Evolutionary conservation across 2,888 invertebrate species (phyloP).

Genomic region (Mesorhabditis belari): DNA sequence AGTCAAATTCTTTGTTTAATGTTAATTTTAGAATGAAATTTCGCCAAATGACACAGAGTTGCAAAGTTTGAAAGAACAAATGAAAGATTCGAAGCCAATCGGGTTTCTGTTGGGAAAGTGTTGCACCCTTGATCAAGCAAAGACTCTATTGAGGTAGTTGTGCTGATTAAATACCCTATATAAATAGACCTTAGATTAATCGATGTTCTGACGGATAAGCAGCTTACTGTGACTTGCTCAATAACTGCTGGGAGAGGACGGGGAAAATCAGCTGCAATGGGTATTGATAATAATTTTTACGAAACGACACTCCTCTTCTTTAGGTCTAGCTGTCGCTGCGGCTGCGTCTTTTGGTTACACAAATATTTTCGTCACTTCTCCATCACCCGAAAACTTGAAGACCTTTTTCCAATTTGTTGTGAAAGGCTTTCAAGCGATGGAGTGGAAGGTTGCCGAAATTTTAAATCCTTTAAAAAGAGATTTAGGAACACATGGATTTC

Average conservation of each 20-base stretch:
- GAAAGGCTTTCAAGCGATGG: slow-evolving; percentile 78
- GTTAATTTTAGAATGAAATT: slow-evolving; percentile 30
- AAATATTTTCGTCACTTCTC: slow-evolving; percentile 93
- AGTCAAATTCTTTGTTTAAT: too few relatives aligned
- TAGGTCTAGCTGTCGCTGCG: slow-evolving; percentile 68
- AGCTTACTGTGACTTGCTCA: slow-evolving; percentile 78
- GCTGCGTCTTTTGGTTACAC: slow-evolving; percentile 67
- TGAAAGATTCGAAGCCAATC: slow-evolving; percentile 84
- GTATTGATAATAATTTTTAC: slow-evolving; percentile 54
- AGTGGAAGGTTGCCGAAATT: slow-evolving; percentile 62
- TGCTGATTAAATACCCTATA: not conserved
- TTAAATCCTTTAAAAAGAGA: not conserved
- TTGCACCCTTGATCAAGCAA: slow-evolving; percentile 63
- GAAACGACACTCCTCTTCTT: not conserved
- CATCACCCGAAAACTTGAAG: slow-evolving; percentile 92
- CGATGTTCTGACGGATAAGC: slow-evolving; percentile 88
- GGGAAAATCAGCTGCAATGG: slow-evolving; percentile 94
- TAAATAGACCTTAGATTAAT: slow-evolving; percentile 70
- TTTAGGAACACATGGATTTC: slow-evolving; percentile 87
- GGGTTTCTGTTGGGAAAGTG: slow-evolving; percentile 80
- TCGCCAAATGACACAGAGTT: slow-evolving; percentile 63
- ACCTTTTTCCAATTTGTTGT: slow-evolving; percentile 94
- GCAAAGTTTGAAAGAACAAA: slow-evolving; percentile 70
- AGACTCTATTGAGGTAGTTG: slow-evolving; percentile 19
- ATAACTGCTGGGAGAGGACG: slow-evolving; percentile 87